These are phyloP conservation scores for Paelopatides confundens DNA, from an alignment of 53 echinoderm and acorn worm genomes.

Conservation along the genomic window DNA sequence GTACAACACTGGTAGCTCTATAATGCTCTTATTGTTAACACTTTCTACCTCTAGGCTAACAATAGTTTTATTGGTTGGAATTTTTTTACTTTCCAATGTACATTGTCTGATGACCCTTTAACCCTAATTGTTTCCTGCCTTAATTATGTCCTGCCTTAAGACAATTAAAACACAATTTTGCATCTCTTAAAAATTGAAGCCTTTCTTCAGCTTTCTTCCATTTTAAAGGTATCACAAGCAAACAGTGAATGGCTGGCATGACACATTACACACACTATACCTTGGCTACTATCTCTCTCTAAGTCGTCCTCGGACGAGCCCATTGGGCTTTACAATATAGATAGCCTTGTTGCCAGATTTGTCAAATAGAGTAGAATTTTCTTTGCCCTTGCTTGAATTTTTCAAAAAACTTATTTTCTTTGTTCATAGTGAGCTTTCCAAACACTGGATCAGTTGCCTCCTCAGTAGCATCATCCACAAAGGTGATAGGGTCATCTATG, in stretches of 20 bases:
- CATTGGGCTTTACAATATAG: not conserved
- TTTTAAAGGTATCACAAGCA: constrained; percentile 51
- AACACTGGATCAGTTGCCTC: constrained; percentile 24
- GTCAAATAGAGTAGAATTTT: not conserved
- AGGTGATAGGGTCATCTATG: not conserved
- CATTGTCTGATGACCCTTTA: too few species aligned
- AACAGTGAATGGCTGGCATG: constrained; percentile 43
- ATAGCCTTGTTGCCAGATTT: too few species aligned
- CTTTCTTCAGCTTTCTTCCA: constrained; percentile 27
- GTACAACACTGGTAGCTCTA: too few species aligned
- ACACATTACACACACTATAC: not conserved
- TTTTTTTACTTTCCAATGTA: too few species aligned
- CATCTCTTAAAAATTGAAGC: constrained; percentile 29
- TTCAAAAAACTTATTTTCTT: not conserved
- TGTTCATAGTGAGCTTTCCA: not conserved
- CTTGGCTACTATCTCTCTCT: not conserved
- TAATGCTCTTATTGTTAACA: too few species aligned
- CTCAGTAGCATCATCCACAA: not conserved
- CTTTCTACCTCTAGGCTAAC: too few species aligned
- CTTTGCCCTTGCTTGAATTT: not conserved
- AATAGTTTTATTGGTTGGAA: too few species aligned
- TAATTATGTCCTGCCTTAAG: constrained; percentile 41
- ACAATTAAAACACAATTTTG: constrained; percentile 56
- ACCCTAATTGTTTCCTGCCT: too few species aligned
- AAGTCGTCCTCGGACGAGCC: too few species aligned